phyloP scores from a whole-genome alignment of 2,888 invertebrate species.

The Trissolcus brochymenae region DNA sequence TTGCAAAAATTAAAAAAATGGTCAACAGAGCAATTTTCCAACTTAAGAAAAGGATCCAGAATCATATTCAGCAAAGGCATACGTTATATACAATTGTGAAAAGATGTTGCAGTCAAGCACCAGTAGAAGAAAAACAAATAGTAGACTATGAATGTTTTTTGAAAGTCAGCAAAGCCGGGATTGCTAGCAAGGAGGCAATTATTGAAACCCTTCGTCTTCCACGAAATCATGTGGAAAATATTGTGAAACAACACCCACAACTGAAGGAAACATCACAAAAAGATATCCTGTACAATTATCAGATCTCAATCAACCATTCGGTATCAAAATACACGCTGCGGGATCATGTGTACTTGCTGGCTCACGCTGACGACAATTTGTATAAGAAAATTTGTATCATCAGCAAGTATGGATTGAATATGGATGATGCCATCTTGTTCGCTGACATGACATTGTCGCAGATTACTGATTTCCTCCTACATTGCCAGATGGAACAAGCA shows the following conservation, averaged over 20 bases:
- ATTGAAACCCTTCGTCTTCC: conserved; percentile 26
- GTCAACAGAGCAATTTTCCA: too few relatives aligned
- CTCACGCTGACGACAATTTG: conserved; percentile 23
- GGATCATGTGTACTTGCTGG: conserved; percentile 48
- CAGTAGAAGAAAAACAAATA: background rate
- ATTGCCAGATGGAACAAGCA: background rate
- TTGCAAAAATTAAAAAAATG: too few relatives aligned
- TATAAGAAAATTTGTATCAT: conserved; percentile 34
- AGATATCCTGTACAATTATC: conserved; percentile 47
- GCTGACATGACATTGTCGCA: conserved; percentile 19
- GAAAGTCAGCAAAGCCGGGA: background rate
- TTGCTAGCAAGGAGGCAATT: background rate
- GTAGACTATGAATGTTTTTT: conserved; percentile 7
- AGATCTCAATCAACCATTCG: conserved; percentile 41
- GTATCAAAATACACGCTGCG: conserved; percentile 43
- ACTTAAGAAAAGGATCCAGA: too few relatives aligned
- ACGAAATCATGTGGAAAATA: conserved; percentile 9
- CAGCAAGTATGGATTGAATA: conserved; percentile 33
- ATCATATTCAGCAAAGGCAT: too few relatives aligned
- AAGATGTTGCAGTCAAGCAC: too few relatives aligned
- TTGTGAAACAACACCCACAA: conserved; percentile 26
- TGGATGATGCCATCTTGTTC: conserved; percentile 45
- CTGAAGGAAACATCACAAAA: conserved; percentile 21
- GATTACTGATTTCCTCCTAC: background rate
- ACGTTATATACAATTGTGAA: too few relatives aligned